Evolutionary conservation across 2,113 vertebrate genomes (phyloP), one percentile per base, ranked within the genome.

Genomic region (Urocynchramus pylzowi): DNA sequence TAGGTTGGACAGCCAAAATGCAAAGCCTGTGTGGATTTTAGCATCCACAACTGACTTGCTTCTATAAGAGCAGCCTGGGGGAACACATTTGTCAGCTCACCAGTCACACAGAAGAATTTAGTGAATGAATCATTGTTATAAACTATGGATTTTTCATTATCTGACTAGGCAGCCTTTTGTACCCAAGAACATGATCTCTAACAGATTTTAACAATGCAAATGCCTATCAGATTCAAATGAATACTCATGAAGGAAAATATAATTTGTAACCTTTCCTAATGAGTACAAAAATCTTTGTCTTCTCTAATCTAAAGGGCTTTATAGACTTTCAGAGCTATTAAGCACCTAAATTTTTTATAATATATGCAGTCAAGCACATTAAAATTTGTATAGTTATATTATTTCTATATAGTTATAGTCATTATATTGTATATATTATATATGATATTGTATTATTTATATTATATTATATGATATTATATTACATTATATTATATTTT

Each of bases 261-360:
- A 17, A 81, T 94, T 91, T 96, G 87, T 91, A 90, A 93, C 27
- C 31, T 86, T 73, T 57, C 31, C 33, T 61, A 69, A 49, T 81
- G 86, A 87, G 78, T 92, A 74, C 24, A 53, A 57, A 96, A 95
- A 81, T 88, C 42, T 81, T 96, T 95, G 64, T 93, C 91, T 93
- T 92, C 86, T 80, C 70, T 89, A 70, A 81, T 63, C 81, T 96
- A 65, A 64, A 84, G 49, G 15, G 30, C 77, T 94, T 95, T 94
- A 70, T 41, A 73, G 42, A 89, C 63, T 91, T 94, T 15, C 53
- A 89, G 57, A 73, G 50, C 64, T 96, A 91, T 70, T 61, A 67
- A 78, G 94, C 86, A 87, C 47, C 71, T 75, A 78, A 44, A 22
- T 8, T 79, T 57, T 91, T 89, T 70, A 75, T 49, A 67, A 60